Percentiles rank a stretch among this genome's conserved stretches.
Conservation (phyloP, 2,113 vertebrate species). For the Tetrao urogallus region DNA sequence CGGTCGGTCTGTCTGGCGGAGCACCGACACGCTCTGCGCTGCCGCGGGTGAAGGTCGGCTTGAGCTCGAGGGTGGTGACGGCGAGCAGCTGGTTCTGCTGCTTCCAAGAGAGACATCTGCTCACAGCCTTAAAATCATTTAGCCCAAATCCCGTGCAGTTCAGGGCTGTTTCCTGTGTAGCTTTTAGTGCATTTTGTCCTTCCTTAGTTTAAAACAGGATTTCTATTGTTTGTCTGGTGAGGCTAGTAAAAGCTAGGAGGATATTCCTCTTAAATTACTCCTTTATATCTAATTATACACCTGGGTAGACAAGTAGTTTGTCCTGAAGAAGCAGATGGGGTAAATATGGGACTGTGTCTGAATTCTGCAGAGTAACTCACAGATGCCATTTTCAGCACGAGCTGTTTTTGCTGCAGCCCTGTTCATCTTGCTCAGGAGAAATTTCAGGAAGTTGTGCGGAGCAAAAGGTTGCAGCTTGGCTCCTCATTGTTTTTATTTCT, state of each 20-base stretch:
- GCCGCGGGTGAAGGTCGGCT: conserved; percentile 16
- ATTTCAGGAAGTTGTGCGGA: neutral
- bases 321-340: neutral
- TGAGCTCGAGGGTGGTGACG: neutral
- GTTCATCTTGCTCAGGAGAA: neutral
- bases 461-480: conserved; percentile 5
- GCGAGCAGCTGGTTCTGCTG: neutral
- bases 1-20: neutral
- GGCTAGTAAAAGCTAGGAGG: neutral
- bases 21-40: neutral
- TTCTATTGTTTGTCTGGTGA: neutral
- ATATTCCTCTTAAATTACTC: neutral
- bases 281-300: neutral
- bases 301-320: neutral
- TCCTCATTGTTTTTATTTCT: conserved; percentile 29
- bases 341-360: neutral
- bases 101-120: neutral
- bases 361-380: neutral
- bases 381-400: neutral
- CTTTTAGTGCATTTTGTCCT: neutral
- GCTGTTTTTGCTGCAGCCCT: neutral
- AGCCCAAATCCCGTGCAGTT: neutral
- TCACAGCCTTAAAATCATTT: neutral
- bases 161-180: neutral
- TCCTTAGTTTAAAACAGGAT: neutral